Base-by-base conservation (phyloP, 2,113 vertebrate species). In the Protobothrops mucrosquamatus region DNA sequence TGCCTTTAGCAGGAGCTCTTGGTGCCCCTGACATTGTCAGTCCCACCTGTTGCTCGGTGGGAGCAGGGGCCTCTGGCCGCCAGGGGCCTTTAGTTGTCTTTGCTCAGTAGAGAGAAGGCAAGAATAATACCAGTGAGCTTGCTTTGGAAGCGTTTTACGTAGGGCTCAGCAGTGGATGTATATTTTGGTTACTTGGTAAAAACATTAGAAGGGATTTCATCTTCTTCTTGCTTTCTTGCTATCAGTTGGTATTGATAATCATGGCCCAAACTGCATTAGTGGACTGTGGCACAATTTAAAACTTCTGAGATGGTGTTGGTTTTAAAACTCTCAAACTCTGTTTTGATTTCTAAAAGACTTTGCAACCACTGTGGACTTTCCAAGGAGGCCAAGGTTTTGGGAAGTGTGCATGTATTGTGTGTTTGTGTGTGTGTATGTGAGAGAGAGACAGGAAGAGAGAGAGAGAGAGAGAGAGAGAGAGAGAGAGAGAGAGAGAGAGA, bases 401-500 rank as follows among this genome's bases (percentile, higher is more conserved):
- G 69, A 39, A 81, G 6, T 15, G 14, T 18, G 29, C 64, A 6
- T 74, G n/a, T 18, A 74, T 34, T 39, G 39, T 39, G 39, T 39
- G 39, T 39, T 1, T 39, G 29, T 7, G 4, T n/a, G 64, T 34
- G 29, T 74, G 14, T 34, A 14, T n/a, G 61, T 15, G 29, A 18
- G 15, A 3, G 1, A 23, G 23, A 8, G 23, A 7, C 20, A 2
- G 57, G 7, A 9, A 3, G 9, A 2, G 24, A 24, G 57, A 7
- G 56, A 24, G 57, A 9, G 0, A 24, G 23, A 24, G 57, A 2
- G 56, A 57, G 56, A 3, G 0, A 59, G 23, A 9, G 20, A 4
- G 55, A 0, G 56, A 2, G 23, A 1, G 8, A 2, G 24, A 10
- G 59, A 8, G 22, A 24, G 57, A 10, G 0, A 3, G 8, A 26